Base-by-base conservation (phyloP, 1,140 invertebrate species). In the Bombus superbus region DNA sequence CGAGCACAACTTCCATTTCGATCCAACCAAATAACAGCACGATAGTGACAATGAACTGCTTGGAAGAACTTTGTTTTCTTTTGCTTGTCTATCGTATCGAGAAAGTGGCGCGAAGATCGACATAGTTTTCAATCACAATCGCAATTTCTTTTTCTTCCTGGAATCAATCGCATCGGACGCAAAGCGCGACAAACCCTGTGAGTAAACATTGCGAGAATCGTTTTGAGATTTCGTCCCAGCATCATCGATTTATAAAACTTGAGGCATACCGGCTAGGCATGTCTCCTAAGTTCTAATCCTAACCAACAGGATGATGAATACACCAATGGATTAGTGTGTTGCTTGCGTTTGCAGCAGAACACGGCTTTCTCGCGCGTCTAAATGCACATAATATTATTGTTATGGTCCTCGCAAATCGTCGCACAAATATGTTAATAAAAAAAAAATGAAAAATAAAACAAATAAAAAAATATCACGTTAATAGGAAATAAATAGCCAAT, bases 171-270 rank as follows among this genome's bases (percentile, higher is more conserved):
- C 0, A 15, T n/a, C 62, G 32, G 18, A 15, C 13, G 0, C 25
- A n/a, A 42, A 62, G 68, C 3, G 47, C n/a, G 47, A 53, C 6
- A 53, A 53, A 53, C 47, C 18, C 18, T 53, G 8, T 53, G 47
- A 18, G 47, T 53, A 25, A 79, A 59, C 75, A 79, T 79, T 79
- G 71, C 66, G 75, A 75, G 75, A 84, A 79, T 84, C 66, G 72
- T 72, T 79, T 84, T 84, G 66, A 66, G 79, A 84, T 84, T 84
- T 84, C 53, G 47, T 11, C 57, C 47, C 75, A 38, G 75, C 40
- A 79, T 84, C 40, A 79, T 84, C 82, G 82, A 84, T 79, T 84
- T 57, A 79, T 57, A 79, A 84, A 84, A 84, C 75, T 84, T 75
- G n/a, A 47, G 18, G 25, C 22, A 68, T 22, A 66, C 22, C 64